A percentile compares a stretch with the other conserved stretches of the same genome.
These are phyloP conservation scores for Acrobasis consociella DNA, from an alignment of 2,888 invertebrate genomes.

Conservation along the genomic window DNA sequence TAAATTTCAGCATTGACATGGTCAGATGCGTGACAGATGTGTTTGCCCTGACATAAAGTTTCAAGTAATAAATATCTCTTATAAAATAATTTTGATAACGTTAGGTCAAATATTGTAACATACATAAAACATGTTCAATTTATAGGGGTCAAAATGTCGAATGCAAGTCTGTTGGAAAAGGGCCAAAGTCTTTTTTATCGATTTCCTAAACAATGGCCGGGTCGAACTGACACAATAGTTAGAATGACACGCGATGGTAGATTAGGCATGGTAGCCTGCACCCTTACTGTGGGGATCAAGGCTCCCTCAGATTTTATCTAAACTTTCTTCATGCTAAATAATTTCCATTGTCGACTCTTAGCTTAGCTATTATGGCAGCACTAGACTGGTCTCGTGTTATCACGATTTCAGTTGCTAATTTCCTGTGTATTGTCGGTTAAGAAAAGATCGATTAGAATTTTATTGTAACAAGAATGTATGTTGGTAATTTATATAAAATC, in stretches of 20 bases:
- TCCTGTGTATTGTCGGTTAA: no score
- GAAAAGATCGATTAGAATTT: no score
- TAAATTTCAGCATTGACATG: no score
- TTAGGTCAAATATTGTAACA: not conserved
- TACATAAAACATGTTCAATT: slow-evolving; percentile 4
- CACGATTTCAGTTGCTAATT: no score
- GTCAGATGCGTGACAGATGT: no score
- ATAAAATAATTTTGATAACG: not conserved
- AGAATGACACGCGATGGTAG: slow-evolving; percentile 76
- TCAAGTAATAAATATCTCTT: no score
- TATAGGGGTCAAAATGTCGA: slow-evolving; percentile 21
- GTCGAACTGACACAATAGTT: slow-evolving; percentile 72
- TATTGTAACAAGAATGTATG: no score
- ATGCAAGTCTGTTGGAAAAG: slow-evolving; percentile 58
- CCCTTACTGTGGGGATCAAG: slow-evolving; percentile 33
- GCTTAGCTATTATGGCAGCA: no score
- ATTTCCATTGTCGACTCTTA: not conserved
- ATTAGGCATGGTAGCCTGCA: slow-evolving; percentile 68
- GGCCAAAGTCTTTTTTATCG: slow-evolving; percentile 77
- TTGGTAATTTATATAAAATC: no score
- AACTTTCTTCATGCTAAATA: slow-evolving; percentile 7
- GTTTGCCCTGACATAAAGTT: no score
- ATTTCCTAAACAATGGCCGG: slow-evolving; percentile 71
- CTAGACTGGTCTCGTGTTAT: no score
- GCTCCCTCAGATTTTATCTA: slow-evolving; percentile 18